Evolutionary conservation across 2,113 vertebrate genomes (phyloP).

Genomic region (Cyprinus carpio): DNA sequence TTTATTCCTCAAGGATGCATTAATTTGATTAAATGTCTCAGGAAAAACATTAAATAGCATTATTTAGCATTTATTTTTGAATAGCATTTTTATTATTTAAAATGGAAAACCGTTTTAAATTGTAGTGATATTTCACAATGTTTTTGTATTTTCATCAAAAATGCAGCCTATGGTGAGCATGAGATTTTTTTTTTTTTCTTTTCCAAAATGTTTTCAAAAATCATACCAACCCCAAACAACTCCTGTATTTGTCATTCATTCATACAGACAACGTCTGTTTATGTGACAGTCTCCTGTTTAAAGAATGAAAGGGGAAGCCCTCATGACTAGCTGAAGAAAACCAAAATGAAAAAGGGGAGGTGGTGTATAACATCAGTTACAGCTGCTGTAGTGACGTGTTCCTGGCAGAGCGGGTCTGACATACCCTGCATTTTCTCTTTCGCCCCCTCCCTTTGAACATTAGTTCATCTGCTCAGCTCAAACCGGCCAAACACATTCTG

Average conservation of each 20-base stretch:
- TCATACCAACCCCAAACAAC: neutral
- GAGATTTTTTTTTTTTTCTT: neutral
- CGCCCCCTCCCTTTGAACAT: neutral
- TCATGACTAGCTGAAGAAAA: slow-evolving; percentile 17
- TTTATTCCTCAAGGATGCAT: neutral
- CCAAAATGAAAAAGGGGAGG: neutral
- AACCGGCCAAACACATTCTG: neutral
- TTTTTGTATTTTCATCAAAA: neutral
- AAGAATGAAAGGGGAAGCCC: slow-evolving; percentile 10
- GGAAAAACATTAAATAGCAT: too few relatives aligned
- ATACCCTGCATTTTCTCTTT: slow-evolving; percentile 21
- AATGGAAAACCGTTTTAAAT: neutral
- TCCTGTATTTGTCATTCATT: neutral
- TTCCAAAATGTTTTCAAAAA: neutral
- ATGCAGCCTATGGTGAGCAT: neutral
- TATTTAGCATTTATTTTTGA: too few relatives aligned
- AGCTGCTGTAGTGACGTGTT: slow-evolving; percentile 35
- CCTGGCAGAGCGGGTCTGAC: slow-evolving; percentile 26
- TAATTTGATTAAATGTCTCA: neutral
- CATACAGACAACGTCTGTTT: neutral
- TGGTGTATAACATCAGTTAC: slow-evolving; percentile 1
- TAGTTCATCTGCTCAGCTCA: slow-evolving; percentile 31
- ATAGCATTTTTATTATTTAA: neutral
- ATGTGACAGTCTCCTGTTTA: neutral
- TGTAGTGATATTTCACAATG: neutral